Percentiles rank a stretch among this genome's conserved stretches.
Conservation (phyloP, 2,797 vertebrate genomes). For the Buphagus erythrorhynchus region DNA sequence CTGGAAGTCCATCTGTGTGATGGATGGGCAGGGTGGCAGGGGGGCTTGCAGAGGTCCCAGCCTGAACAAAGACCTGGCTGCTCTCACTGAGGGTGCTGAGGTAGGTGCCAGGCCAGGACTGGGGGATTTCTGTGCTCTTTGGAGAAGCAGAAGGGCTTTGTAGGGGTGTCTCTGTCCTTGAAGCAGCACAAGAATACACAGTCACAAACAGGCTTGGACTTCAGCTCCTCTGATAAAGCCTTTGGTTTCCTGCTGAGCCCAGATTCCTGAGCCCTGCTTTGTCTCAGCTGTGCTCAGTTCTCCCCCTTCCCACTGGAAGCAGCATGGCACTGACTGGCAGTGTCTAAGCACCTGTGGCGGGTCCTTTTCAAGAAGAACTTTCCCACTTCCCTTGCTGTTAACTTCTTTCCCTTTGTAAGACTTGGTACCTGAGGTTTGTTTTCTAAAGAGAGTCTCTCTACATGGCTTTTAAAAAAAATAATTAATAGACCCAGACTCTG, state of each 20-base stretch:
- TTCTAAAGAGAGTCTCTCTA: background rate
- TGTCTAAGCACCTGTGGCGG: accelerated
- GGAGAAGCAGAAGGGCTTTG: background rate
- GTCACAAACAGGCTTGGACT: background rate
- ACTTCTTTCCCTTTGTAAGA: background rate
- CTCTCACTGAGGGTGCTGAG: accelerated
- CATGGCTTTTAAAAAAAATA: accelerated
- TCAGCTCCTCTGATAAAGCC: background rate
- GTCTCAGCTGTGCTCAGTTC: background rate
- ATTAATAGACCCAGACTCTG: background rate
- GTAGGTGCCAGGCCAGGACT: background rate
- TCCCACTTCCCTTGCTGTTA: background rate
- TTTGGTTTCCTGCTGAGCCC: background rate
- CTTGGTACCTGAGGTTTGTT: background rate
- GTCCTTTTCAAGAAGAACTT: background rate
- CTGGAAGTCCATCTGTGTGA: background rate
- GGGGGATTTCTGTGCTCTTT: background rate
- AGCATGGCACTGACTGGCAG: background rate
- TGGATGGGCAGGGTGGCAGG: background rate
- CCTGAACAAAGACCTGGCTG: background rate
- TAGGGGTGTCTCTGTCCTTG: background rate
- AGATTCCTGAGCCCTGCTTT: background rate
- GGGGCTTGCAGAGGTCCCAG: background rate
- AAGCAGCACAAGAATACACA: accelerated
- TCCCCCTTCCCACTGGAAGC: background rate